Percentiles rank a stretch among this genome's conserved stretches.
Evolutionary conservation across 2,113 vertebrate genomes (phyloP).

Genomic region (Rousettus leschenaultii): DNA sequence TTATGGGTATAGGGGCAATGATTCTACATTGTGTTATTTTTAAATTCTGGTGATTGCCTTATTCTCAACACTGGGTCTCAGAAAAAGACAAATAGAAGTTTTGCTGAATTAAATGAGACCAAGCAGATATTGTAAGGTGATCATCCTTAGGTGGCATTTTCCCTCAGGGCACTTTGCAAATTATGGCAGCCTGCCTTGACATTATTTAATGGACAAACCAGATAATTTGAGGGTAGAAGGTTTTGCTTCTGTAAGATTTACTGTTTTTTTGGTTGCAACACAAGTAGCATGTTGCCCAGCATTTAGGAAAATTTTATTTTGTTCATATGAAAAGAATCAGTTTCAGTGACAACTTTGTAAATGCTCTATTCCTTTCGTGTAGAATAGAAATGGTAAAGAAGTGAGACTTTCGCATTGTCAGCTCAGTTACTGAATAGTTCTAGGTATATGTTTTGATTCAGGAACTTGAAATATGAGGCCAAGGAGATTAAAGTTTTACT

Average conservation of each 20-base stretch:
- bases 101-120: constrained; percentile 35
- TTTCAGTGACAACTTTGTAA: background rate
- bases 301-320: constrained; percentile 23
- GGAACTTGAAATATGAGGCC: background rate
- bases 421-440: background rate
- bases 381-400: background rate
- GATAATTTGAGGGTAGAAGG: background rate
- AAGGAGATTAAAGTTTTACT: background rate
- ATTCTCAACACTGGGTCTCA: constrained; percentile 18
- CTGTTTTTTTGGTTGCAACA: background rate
- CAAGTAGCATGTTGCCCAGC: background rate
- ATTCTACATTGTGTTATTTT: constrained; percentile 50
- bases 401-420: background rate
- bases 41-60: constrained; percentile 51
- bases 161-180: background rate
- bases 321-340: background rate
- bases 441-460: background rate
- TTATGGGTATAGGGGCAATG: background rate
- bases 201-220: background rate
- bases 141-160: background rate
- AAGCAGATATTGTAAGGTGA: background rate
- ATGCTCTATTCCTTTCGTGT: background rate
- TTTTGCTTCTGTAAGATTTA: background rate
- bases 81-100: constrained; percentile 1
- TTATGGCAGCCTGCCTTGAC: background rate